A percentile compares a stretch with the other conserved stretches of the same genome.
Evolutionary conservation across 2,797 vertebrate genomes (phyloP).

Genomic region (Myiothlypis chrysogaster): DNA sequence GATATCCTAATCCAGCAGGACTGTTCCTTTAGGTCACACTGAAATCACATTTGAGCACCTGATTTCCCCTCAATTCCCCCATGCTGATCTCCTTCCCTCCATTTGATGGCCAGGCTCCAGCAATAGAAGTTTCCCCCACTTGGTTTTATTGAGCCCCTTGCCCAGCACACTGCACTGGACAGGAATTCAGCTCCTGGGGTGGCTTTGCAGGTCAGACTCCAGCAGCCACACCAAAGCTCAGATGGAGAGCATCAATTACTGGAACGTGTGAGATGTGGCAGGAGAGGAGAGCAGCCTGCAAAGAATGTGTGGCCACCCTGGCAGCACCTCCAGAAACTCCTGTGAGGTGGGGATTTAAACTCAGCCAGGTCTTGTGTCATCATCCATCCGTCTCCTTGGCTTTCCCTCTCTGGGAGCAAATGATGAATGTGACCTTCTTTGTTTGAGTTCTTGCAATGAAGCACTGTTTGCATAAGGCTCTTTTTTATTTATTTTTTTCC

Average conservation of each 20-base stretch:
- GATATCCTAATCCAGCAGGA: neutral
- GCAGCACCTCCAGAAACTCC: conserved; percentile 51
- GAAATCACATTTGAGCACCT: neutral
- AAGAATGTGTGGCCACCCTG: conserved; percentile 29
- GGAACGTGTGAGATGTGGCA: neutral
- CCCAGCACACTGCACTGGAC: neutral
- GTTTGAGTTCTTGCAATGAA: conserved; percentile 64
- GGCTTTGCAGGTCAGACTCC: neutral
- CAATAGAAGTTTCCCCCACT: neutral
- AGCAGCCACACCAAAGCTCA: neutral
- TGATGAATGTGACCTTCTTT: conserved; percentile 66
- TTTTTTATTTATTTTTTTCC: conserved; percentile 65
- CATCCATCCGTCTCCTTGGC: conserved; percentile 45
- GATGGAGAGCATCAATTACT: neutral
- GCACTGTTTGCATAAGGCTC: conserved; percentile 60
- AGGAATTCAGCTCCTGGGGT: neutral
- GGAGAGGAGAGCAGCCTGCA: neutral
- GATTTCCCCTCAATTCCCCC: neutral
- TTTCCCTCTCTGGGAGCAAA: neutral
- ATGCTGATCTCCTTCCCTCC: neutral
- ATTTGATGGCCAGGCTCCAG: neutral
- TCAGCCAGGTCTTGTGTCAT: conserved; percentile 37
- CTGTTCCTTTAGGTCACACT: neutral
- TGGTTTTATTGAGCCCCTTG: neutral
- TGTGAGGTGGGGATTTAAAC: conserved; percentile 36